Base-by-base conservation (phyloP, 35 echinoderm and acorn worm species). In the Ophioderma brevispina region DNA sequence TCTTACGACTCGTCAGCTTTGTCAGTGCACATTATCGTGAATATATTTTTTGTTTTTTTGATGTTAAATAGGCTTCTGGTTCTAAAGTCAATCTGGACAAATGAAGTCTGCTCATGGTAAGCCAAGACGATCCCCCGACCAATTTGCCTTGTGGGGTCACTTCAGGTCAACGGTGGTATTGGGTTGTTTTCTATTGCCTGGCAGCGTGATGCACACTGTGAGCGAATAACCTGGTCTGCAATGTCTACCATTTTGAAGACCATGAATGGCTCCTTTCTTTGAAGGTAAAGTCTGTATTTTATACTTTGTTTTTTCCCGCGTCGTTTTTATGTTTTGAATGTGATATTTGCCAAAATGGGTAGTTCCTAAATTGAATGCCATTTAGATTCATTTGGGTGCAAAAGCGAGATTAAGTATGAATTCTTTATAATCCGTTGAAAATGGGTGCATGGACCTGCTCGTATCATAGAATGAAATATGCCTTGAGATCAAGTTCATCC, bases 1-100 rank as follows among this genome's bases (percentile, higher is more conserved):
- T 39, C 90, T 37, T 82, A 92, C 31, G 90, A 86, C 50, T 31
- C 81, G 25, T 55, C 39, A 23, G 11, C 35, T 50, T 84, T 46
- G 32, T 84, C 19, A 23, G 25, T 23, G 41, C n/a, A 84, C 43
- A 32, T 0, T 31, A 33, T 14, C 31, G 49, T 0, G 3, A 33
- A 0, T 1, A 55, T 4, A 55, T 40, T 84, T 84, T 84, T 33
- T 1, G 33, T 17, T 1, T 49, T 23, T 35, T 84, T 33, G 41
- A 55, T 23, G 55, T 28, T 25, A 34, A 32, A 1, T 14, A 37
- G 25, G 46, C 81, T 0, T 84, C 81, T 21, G 81, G 46, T 0
- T 34, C 81, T 0, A 59, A 84, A 50, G 25, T 84, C 1, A 59
- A 84, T 55, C 41, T 32, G 23, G 39, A 84, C 30, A 84, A 84